Evolutionary conservation across 2,113 vertebrate species (phyloP).

Genomic region (Lasiurus cinereus): DNA sequence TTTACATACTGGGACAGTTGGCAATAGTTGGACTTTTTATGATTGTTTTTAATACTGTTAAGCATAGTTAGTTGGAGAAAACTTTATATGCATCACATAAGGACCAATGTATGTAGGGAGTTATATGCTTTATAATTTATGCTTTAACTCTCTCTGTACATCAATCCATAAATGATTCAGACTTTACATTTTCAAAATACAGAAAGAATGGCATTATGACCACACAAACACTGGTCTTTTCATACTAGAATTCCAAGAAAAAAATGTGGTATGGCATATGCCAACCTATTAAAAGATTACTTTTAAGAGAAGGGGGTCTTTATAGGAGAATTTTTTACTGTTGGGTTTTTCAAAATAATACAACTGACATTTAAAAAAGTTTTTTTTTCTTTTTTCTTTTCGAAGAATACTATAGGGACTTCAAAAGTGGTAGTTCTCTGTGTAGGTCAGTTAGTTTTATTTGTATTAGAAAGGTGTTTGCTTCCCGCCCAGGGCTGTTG

Average conservation of each 20-base stretch:
- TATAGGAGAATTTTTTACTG: not conserved
- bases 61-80: conserved; percentile 17
- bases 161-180: not conserved
- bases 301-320: not conserved
- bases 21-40: not conserved
- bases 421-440: not conserved
- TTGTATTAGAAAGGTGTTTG: not conserved
- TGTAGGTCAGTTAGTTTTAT: not conserved
- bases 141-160: not conserved
- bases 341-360: not conserved
- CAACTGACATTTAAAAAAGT: not conserved
- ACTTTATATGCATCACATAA: not conserved
- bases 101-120: not conserved
- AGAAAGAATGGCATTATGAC: not conserved
- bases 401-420: not conserved
- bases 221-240: not conserved
- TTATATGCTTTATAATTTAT: not conserved
- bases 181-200: conserved; percentile 9
- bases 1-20: not conserved
- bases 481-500: not conserved
- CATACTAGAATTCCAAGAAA: conserved; percentile 6
- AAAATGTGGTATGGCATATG: not conserved
- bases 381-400: not conserved
- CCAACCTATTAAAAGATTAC: not conserved
- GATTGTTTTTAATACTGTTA: not conserved